These are phyloP conservation scores for Leptinotarsa defecta DNA, from an alignment of 1,140 invertebrate genomes.

Conservation along the genomic window DNA sequence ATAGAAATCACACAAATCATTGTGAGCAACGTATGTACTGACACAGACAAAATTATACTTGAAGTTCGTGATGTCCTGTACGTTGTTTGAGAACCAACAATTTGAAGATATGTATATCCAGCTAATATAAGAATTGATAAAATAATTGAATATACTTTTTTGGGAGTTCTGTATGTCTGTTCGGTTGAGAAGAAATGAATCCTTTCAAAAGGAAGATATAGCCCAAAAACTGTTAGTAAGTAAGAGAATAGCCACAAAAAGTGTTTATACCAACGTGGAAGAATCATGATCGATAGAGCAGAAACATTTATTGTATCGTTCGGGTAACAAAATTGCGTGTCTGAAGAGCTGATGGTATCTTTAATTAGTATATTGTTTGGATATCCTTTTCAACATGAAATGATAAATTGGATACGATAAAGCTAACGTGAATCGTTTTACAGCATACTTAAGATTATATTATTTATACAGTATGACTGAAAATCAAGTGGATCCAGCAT, in stretches of 20 bases:
- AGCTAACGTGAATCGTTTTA: too few species aligned
- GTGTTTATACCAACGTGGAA: neutral
- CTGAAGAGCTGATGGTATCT: neutral
- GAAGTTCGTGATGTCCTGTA: slow-evolving; percentile 19
- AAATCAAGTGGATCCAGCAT: too few species aligned
- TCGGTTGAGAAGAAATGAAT: neutral
- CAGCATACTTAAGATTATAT: too few species aligned
- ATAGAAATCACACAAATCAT: slow-evolving; percentile 19
- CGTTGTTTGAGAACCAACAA: neutral
- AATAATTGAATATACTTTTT: slow-evolving; percentile 12
- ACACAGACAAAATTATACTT: slow-evolving; percentile 10
- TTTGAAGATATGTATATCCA: neutral
- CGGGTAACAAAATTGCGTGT: neutral
- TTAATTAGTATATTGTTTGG: neutral
- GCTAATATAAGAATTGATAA: slow-evolving; percentile 14
- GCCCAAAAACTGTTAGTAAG: slow-evolving; percentile 7
- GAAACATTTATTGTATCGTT: neutral
- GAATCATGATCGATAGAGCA: neutral
- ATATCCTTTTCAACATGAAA: neutral
- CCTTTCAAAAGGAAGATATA: slow-evolving; percentile 14
- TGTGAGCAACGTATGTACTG: neutral
- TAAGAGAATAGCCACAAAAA: slow-evolving; percentile 6
- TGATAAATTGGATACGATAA: neutral
- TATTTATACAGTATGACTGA: too few species aligned
- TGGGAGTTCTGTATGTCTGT: neutral